Conservation (phyloP, 2,888 invertebrate species). For the Selenia dentaria region DNA sequence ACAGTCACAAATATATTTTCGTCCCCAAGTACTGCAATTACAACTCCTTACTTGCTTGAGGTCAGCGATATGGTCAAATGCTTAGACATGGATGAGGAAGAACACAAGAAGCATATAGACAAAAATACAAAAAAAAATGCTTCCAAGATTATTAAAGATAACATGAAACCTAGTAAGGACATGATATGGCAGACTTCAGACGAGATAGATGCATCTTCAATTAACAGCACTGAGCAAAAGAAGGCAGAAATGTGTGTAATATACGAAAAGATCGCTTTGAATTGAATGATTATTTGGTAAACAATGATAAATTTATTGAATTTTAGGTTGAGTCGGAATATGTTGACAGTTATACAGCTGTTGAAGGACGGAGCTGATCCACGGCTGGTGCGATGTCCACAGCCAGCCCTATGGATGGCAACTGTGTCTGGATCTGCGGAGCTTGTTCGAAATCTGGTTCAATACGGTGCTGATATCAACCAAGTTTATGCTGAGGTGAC, state of each 20-base stretch:
- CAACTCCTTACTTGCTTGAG: conserved; percentile 56
- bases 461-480: conserved; percentile 61
- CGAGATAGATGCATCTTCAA: conserved; percentile 45
- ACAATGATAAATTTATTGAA: conserved; percentile 9
- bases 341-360: conserved; percentile 56
- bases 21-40: conserved; percentile 18
- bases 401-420: conserved; percentile 61
- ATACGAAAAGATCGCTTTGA: not conserved
- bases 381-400: conserved; percentile 57
- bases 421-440: conserved; percentile 47
- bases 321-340: conserved; percentile 60
- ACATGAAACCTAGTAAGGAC: conserved; percentile 53
- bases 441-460: conserved; percentile 50
- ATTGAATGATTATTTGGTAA: too few relatives aligned
- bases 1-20: conserved; percentile 38
- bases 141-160: conserved; percentile 47
- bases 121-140: conserved; percentile 45
- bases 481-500: conserved; percentile 56
- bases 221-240: conserved; percentile 40
- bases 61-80: conserved; percentile 56
- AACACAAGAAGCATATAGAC: conserved; percentile 44
- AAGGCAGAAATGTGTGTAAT: conserved; percentile 50
- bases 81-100: conserved; percentile 46
- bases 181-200: conserved; percentile 38
- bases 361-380: conserved; percentile 64